These are phyloP conservation scores for Habropoda laboriosa DNA, from an alignment of 1,140 invertebrate species.

Conservation along the genomic window DNA sequence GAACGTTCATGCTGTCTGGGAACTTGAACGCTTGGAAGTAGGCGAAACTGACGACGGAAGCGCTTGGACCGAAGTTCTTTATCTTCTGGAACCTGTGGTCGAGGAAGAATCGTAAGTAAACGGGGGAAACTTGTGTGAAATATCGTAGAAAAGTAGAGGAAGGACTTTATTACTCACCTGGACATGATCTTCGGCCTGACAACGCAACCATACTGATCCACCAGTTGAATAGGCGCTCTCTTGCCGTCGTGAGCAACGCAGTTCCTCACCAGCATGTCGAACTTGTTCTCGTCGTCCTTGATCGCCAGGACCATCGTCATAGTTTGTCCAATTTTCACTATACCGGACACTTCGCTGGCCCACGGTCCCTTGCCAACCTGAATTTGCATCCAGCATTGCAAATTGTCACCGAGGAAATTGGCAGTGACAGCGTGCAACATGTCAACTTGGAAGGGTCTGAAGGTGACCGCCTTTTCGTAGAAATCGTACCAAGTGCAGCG, in stretches of 20 bases:
- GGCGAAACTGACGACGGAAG: conserved; percentile 95
- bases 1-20: conserved; percentile 98
- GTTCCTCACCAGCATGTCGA: conserved; percentile 96
- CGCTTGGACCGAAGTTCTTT: conserved; percentile 96
- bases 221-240: conserved; percentile 94
- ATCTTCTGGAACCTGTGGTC: conserved; percentile 93
- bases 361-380: conserved; percentile 97
- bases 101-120: neutral
- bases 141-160: rapidly evolving
- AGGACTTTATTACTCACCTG: conserved; percentile 65
- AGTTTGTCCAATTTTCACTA: conserved; percentile 97
- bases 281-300: conserved; percentile 97
- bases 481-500: conserved; percentile 97
- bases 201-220: conserved; percentile 95
- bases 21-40: conserved; percentile 99
- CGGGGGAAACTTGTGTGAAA: too few species aligned
- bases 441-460: conserved; percentile 96
- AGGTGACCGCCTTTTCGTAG: conserved; percentile 96
- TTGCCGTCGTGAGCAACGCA: conserved; percentile 97
- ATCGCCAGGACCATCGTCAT: conserved; percentile 98
- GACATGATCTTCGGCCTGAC: conserved; percentile 96
- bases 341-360: conserved; percentile 96
- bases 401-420: conserved; percentile 96
- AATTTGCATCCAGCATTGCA: conserved; percentile 98
- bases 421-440: conserved; percentile 96